A percentile compares a stretch with the other conserved stretches of the same genome.
These are phyloP conservation scores for Pasiphila rectangulata DNA, from an alignment of 2,888 invertebrate genomes.

Conservation along the genomic window DNA sequence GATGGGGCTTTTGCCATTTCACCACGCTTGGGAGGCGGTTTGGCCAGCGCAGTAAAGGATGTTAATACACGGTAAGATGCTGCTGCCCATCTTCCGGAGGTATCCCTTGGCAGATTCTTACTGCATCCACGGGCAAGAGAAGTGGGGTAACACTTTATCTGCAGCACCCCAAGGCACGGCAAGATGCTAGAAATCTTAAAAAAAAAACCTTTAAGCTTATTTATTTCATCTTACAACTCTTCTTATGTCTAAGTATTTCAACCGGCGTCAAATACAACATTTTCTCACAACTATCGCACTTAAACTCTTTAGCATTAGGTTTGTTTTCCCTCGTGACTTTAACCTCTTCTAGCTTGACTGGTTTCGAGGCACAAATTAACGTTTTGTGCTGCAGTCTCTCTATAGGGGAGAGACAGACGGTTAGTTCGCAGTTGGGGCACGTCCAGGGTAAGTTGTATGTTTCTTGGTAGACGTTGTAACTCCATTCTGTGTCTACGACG, in stretches of 20 bases:
- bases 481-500: conserved; percentile 85
- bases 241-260: conserved; percentile 93
- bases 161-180: background rate
- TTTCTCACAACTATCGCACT: conserved; percentile 86
- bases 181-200: background rate
- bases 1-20: too few relatives aligned
- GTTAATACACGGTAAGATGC: too few relatives aligned
- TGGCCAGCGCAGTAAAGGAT: too few relatives aligned
- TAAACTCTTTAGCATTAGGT: conserved; percentile 83
- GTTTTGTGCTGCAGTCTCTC: conserved; percentile 88
- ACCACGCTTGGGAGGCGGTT: too few relatives aligned
- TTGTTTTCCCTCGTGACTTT: conserved; percentile 51
- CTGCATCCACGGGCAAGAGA: too few relatives aligned
- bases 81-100: too few relatives aligned
- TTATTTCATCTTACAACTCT: conserved; percentile 76
- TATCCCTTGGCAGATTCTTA: too few relatives aligned
- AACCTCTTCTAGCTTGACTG: conserved; percentile 49
- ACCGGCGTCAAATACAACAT: conserved; percentile 87
- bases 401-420: conserved; percentile 83
- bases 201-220: conserved; percentile 14
- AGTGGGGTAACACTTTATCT: too few relatives aligned
- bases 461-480: conserved; percentile 81
- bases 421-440: conserved; percentile 85
- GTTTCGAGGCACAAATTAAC: conserved; percentile 64
- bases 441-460: conserved; percentile 84